Conservation (phyloP, 1,140 invertebrate genomes). For the Drosophila burlai region DNA sequence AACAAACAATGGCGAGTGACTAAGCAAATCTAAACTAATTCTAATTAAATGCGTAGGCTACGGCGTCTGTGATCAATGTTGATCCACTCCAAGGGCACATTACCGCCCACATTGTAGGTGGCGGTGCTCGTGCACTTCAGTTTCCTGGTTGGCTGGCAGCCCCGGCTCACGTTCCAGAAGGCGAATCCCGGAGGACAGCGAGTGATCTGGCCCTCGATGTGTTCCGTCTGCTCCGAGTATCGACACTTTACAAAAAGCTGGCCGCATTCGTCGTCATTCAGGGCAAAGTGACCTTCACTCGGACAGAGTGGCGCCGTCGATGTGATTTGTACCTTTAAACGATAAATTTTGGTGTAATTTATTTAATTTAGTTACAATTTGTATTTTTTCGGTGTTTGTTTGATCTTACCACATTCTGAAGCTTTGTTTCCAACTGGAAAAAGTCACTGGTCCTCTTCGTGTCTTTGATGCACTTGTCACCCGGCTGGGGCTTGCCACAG, state of each 20-base stretch:
- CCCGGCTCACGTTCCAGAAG: slow-evolving; percentile 91
- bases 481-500: slow-evolving; percentile 86
- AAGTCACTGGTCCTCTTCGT: slow-evolving; percentile 82
- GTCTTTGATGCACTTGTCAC: slow-evolving; percentile 57
- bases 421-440: slow-evolving; percentile 86
- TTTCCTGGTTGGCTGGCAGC: slow-evolving; percentile 88
- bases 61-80: slow-evolving; percentile 81
- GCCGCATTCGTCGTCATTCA: slow-evolving; percentile 89
- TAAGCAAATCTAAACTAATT: slow-evolving; percentile 49
- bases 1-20: slow-evolving; percentile 60
- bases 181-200: slow-evolving; percentile 91
- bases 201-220: slow-evolving; percentile 89
- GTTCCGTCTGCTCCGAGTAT: slow-evolving; percentile 85
- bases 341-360: background rate
- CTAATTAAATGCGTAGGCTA: slow-evolving; percentile 72
- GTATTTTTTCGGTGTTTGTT: background rate
- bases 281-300: slow-evolving; percentile 89
- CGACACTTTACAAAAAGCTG: slow-evolving; percentile 91
- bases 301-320: slow-evolving; percentile 87
- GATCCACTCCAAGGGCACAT: slow-evolving; percentile 79
- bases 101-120: slow-evolving; percentile 63
- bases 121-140: slow-evolving; percentile 60
- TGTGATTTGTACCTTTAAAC: slow-evolving; percentile 66
- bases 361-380: background rate
- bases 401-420: slow-evolving; percentile 85